Conservation (phyloP, 2,888 invertebrate genomes). For the Agrotis segetum region DNA sequence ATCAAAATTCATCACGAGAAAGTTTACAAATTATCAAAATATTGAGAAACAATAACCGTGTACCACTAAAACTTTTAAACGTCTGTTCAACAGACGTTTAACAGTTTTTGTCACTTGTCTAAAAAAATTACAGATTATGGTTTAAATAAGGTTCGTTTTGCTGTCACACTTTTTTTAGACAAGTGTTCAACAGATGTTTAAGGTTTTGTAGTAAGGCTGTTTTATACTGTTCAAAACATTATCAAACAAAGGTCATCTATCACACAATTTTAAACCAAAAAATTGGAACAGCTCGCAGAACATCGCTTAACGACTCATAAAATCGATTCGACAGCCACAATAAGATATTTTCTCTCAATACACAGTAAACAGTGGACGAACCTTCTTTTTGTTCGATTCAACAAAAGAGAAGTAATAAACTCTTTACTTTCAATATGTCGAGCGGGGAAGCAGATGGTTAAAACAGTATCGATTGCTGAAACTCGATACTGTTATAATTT, state of each 20-base stretch:
- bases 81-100: too few species aligned
- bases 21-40: background rate
- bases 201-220: too few species aligned
- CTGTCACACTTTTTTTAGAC: too few species aligned
- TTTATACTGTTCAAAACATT: background rate
- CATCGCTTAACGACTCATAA: constrained; percentile 48
- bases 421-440: constrained; percentile 68
- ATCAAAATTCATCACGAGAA: background rate
- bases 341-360: constrained; percentile 61
- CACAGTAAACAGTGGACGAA: constrained; percentile 54
- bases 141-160: too few species aligned
- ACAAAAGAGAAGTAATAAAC: constrained; percentile 70
- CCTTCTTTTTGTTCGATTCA: constrained; percentile 61
- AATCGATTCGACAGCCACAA: constrained; percentile 57
- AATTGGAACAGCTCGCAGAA: constrained; percentile 22
- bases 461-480: constrained; percentile 59
- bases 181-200: too few species aligned
- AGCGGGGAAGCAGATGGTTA: constrained; percentile 52
- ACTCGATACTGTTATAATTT: constrained; percentile 35
- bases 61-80: too few species aligned
- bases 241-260: background rate
- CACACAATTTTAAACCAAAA: constrained; percentile 1
- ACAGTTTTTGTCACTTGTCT: too few species aligned
- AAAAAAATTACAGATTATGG: too few species aligned
- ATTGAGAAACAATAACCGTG: too few species aligned